phyloP scores from a whole-genome alignment of 37 sponge, comb jelly and placozoan species.

The Ephydatia muelleri region DNA sequence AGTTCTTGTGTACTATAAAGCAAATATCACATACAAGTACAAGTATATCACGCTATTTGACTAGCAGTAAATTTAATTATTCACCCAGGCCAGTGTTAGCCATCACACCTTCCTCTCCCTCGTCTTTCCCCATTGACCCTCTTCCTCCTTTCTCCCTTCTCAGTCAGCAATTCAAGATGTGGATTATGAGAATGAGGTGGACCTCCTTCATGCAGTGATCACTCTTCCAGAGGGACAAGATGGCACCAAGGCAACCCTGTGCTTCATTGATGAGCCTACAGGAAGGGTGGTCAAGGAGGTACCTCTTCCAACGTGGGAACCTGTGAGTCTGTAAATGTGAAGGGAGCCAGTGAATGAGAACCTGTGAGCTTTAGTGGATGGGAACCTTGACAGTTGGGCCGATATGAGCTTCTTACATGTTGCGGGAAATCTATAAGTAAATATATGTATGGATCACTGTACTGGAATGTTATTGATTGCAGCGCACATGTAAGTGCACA shows the following conservation, averaged over 20 bases:
- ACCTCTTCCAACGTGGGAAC: constrained; percentile 61
- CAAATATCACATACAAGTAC: too few relatives aligned
- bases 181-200: constrained; percentile 79
- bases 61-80: too few relatives aligned
- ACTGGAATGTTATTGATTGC: too few relatives aligned
- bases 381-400: background rate
- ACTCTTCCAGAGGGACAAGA: constrained; percentile 42
- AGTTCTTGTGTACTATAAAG: too few relatives aligned
- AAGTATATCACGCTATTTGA: too few relatives aligned
- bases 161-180: constrained; percentile 64
- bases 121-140: background rate
- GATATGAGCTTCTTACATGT: background rate
- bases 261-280: constrained; percentile 63
- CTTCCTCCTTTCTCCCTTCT: too few relatives aligned
- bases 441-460: background rate
- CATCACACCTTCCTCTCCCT: too few relatives aligned
- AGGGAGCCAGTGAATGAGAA: background rate
- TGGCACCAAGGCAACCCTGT: constrained; percentile 23
- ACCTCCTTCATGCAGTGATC: constrained; percentile 66
- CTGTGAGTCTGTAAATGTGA: constrained; percentile 29
- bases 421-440: background rate
- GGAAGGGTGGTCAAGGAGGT: constrained; percentile 47
- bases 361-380: background rate
- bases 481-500: too few relatives aligned
- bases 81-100: too few relatives aligned